Evolutionary conservation across 2,888 invertebrate genomes (phyloP).

Genomic region (Unio pictorum): DNA sequence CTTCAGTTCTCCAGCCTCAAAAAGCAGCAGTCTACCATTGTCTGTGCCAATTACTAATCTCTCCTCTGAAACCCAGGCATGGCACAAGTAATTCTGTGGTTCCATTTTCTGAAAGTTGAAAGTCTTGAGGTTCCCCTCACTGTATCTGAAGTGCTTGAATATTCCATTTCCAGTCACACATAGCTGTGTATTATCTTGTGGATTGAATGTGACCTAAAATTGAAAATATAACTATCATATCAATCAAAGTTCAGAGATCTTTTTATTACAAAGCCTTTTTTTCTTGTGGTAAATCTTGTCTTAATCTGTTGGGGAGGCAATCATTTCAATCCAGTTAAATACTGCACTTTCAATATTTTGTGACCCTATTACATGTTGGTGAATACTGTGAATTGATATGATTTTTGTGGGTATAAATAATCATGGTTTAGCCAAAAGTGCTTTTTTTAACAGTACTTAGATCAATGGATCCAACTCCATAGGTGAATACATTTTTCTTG

Average conservation of each 20-base stretch:
- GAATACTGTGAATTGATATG: no score
- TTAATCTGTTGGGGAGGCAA: no score
- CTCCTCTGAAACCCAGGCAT: conserved; percentile 88
- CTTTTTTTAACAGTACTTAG: no score
- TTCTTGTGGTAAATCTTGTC: no score
- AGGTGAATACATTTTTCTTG: no score
- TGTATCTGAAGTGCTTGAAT: conserved; percentile 83
- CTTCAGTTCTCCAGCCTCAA: conserved; percentile 88
- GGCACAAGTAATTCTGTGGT: conserved; percentile 81
- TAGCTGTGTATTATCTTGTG: conserved; percentile 82
- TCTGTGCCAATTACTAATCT: conserved; percentile 86
- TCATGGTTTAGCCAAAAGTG: no score
- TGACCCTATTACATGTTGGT: no score
- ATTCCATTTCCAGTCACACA: conserved; percentile 79
- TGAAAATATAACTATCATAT: conserved; percentile 2
- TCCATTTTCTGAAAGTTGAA: conserved; percentile 90
- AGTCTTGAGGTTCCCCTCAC: conserved; percentile 85
- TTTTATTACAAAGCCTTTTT: no score
- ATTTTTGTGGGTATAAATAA: no score
- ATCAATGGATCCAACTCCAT: no score
- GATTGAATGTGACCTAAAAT: conserved; percentile 83
- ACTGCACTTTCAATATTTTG: no score
- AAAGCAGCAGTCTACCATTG: conserved; percentile 82
- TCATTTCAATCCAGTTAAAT: no score
- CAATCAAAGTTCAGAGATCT: not conserved